Base-by-base conservation (phyloP, 2,888 invertebrate genomes). In the Cheilosia variabilis region DNA sequence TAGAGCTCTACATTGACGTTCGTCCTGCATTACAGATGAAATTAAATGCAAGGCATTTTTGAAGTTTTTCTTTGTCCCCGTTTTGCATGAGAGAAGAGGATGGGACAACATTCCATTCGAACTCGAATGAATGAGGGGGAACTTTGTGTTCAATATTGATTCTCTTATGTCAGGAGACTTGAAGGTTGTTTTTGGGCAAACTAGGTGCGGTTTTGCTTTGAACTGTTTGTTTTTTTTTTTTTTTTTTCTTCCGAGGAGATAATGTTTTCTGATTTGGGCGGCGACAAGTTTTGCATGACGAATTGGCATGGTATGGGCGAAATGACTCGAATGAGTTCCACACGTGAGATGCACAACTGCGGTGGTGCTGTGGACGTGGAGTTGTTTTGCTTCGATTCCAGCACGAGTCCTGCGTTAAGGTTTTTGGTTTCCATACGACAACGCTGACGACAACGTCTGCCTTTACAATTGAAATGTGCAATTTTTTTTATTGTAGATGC, bases 41-140 rank as follows among this genome's bases (percentile, higher is more conserved):
- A 79, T 80, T 80, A 84, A 84, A 79, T 84, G 79, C 80, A 84
- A 24, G 75, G 22, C 19, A 66, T 75, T 84, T 73, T 68, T 69
- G 27, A 17, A 15, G 19, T 52, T 60, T 37, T 45, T 58, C n/a
- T 47, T 37, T 65, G 43, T 47, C 15, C 37, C 57, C 37, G 41
- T 13, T 57, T 57, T 41, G 22, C 24, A 58, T 19, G n/a, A 31
- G n/a, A 19, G 55, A 15, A 47, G 34, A 34, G 43, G 57, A 50
- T 47, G 37, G 10, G 24, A 53, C 9, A 22, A 53, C 50, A 15
- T 41, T 10, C 41, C 43, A 79, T 19, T 63, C 47, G 37, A 43
- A 71, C 31, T 65, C 24, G 52, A 77, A 52, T 68, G 65, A 73
- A 79, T 55, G 19, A 41, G 68, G 52, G 41, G 17, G 58, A 63